Evolutionary conservation across 2,113 vertebrate species (phyloP).

Genomic region (Perca fluviatilis): DNA sequence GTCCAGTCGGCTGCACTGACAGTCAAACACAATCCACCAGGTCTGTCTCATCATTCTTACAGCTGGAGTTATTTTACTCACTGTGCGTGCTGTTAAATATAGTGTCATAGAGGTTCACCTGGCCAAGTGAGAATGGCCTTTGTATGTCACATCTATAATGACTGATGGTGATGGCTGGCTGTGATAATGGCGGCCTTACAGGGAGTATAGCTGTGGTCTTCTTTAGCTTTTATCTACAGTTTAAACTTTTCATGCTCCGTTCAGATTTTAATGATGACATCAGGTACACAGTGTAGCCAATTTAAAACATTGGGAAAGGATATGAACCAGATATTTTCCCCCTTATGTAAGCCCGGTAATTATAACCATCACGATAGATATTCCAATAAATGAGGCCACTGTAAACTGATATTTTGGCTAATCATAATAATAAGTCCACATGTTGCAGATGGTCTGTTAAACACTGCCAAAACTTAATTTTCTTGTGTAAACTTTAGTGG

Average conservation of each 20-base stretch:
- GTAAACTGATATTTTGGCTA: constrained; percentile 51
- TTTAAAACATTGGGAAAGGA: constrained; percentile 21
- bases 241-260: constrained; percentile 24
- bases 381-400: constrained; percentile 42
- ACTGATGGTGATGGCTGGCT: constrained; percentile 53
- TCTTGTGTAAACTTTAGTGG: constrained; percentile 38
- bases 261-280: constrained; percentile 40
- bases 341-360: constrained; percentile 39
- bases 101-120: constrained; percentile 51
- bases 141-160: constrained; percentile 62
- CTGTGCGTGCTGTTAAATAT: constrained; percentile 56
- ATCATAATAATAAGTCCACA: constrained; percentile 41
- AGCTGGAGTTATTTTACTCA: constrained; percentile 44
- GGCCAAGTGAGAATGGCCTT: constrained; percentile 54
- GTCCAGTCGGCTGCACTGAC: constrained; percentile 37
- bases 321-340: constrained; percentile 35
- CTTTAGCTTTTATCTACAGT: constrained; percentile 38
- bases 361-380: constrained; percentile 29
- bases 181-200: constrained; percentile 26
- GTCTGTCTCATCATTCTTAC: constrained; percentile 48
- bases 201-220: constrained; percentile 2
- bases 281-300: constrained; percentile 8
- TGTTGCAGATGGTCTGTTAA: constrained; percentile 55
- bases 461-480: constrained; percentile 47
- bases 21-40: constrained; percentile 43